Base-by-base conservation (phyloP, 2,797 vertebrate genomes). In the Oceanodroma leucorhoa region DNA sequence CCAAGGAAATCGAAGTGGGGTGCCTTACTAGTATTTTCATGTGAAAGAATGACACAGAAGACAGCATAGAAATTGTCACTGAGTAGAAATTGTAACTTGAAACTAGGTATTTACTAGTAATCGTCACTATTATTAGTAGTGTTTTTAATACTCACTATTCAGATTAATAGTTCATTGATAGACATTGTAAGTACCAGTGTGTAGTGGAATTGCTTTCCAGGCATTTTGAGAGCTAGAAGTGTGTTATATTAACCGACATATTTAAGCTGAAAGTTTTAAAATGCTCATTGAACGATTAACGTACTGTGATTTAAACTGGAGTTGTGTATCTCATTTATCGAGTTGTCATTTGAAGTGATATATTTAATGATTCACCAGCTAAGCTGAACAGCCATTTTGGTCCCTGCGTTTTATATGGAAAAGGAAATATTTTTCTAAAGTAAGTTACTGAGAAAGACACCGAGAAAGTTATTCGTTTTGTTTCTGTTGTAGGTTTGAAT, bases 201-300 rank as follows among this genome's bases (percentile, higher is more conserved):
- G 20, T 8, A 36, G 41, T 14, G 27, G 7, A 36, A 23, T 9
- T 50, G 11, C 13, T 90, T 77, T 72, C 6, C 16, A 32, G 46
- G 7, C 23, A 48, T 14, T 43, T 7, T 55, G 27, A 66, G 43
- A 58, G 10, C 20, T 54, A 10, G 9, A 46, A 51, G 1, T 12
- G 8, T 53, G 19, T 54, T 69, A 9, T 21, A 26, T 77, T 53
- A 80, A 54, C 14, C 1, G 6, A 38, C 8, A 14, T 45, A 15
- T 2, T 73, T n/a, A n/a, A 54, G 8, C 1, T 40, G 9, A 13
- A 41, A 17, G 0, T 10, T 67, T 24, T 34, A 0, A 14, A 55
- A 34, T 29, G 5, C 2, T 51, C 0, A 1, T 23, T 24, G 32
- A 64, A 64, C 0, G 0, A 55, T 70, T 23, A 27, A 20, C 9